Evolutionary conservation across 2,797 vertebrate species (phyloP), one percentile per base, ranked within the genome.

Genomic region (Lepidocolaptes lacrymiger): DNA sequence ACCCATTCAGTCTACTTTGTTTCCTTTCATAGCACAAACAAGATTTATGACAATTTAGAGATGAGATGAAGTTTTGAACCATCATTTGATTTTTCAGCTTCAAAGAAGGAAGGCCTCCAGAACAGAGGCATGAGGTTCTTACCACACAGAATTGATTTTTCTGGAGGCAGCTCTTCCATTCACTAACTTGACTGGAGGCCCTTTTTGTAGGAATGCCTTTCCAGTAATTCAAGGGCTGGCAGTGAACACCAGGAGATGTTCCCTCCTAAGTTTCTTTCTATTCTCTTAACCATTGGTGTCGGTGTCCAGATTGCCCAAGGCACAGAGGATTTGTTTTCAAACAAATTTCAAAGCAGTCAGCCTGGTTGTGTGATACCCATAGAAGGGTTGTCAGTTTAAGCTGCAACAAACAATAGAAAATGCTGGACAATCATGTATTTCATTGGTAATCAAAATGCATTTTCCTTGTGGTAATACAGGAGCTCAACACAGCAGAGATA

Each of bases 41-140:
- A 93, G 95, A 96, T 96, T 96, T 96, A 89, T 20, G 56, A 88
- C 89, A 95, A 87, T 93, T 95, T 95, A 95, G 83, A 94, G 83
- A 80, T 49, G 72, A 89, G 86, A 91, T 95, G 93, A 85, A 95
- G 93, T 97, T 95, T 83, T 97, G 95, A 97, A 96, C 92, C 90
- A 94, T 91, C 75, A 95, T 97, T 95, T 96, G 93, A 95, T 95
- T 95, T 96, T 91, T 85, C 0, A 0, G 43, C 96, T 95, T 96
- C 95, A 96, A 93, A 96, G 95, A 59, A 93, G 49, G 56, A 92
- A 91, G 56, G 59, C 46, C 69, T 91, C 88, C 81, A 73, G 63
- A 94, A 94, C 73, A 94, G 68, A 95, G 36, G 64, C 84, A 13
- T 17, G 17, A 68, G 58, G 44, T 20, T 95, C 62, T 69, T 62